Evolutionary conservation across 53 echinoderm and acorn worm genomes (phyloP).

Genomic region (Temnopleurus reevesii): DNA sequence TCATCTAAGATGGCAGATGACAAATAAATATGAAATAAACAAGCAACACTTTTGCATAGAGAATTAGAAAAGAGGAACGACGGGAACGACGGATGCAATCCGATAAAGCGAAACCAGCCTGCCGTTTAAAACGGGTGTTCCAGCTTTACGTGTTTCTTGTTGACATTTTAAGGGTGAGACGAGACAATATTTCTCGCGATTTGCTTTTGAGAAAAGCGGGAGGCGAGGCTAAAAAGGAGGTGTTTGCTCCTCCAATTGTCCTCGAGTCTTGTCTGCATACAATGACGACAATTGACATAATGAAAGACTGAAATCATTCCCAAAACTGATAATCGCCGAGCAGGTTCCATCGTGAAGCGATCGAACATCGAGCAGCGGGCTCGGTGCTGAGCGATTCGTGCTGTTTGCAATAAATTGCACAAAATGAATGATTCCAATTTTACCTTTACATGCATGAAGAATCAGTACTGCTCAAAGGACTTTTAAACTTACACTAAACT

Average conservation of each 20-base stretch:
- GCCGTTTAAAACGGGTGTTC: neutral
- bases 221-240: neutral
- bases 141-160: slow-evolving; percentile 13
- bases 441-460: too few relatives aligned
- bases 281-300: slow-evolving; percentile 17
- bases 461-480: too few relatives aligned
- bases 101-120: slow-evolving; percentile 2
- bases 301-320: slow-evolving; percentile 27
- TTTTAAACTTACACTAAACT: too few relatives aligned
- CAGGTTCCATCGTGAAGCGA: neutral
- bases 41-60: neutral
- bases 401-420: neutral
- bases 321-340: neutral
- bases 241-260: slow-evolving; percentile 17
- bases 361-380: neutral
- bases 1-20: too few relatives aligned
- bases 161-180: slow-evolving; percentile 21
- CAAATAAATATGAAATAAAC: too few relatives aligned
- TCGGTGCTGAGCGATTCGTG: neutral
- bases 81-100: neutral
- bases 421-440: too few relatives aligned
- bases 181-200: slow-evolving; percentile 9
- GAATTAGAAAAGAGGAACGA: neutral
- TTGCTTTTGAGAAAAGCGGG: neutral
- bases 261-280: slow-evolving; percentile 4